A percentile compares a stretch with the other conserved stretches of the same genome.
Evolutionary conservation across 2,113 vertebrate genomes (phyloP).

Genomic region (Phodopus roborovskii): DNA sequence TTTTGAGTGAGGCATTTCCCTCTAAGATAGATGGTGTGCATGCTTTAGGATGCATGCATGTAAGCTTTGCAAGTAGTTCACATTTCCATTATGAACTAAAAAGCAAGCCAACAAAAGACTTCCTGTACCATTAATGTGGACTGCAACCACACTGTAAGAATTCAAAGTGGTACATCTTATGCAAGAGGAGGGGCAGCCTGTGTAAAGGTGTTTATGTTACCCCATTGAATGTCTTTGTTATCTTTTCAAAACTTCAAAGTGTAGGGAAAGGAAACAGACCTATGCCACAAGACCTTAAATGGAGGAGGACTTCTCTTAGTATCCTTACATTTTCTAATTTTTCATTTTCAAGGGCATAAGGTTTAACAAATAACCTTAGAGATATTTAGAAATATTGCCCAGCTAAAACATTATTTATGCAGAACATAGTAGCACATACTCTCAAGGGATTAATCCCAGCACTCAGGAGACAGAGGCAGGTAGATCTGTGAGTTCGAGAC

Average conservation of each 20-base stretch:
- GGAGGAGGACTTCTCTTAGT: neutral
- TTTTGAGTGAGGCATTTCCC: neutral
- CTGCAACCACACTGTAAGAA: neutral
- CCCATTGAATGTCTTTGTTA: neutral
- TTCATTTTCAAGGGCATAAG: neutral
- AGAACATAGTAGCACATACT: neutral
- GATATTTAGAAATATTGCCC: neutral
- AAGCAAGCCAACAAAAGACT: neutral
- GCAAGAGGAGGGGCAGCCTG: slow-evolving; percentile 54
- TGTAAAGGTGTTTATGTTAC: slow-evolving; percentile 60
- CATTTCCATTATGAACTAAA: neutral
- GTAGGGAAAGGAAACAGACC: slow-evolving; percentile 38
- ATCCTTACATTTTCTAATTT: neutral
- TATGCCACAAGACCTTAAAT: neutral
- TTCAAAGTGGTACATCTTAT: slow-evolving; percentile 37
- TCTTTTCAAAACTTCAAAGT: neutral
- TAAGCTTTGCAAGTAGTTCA: neutral
- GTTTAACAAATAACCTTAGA: slow-evolving; percentile 30
- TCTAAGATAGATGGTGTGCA: neutral
- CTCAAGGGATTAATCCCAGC: neutral
- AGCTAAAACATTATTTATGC: neutral
- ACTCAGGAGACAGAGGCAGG: neutral
- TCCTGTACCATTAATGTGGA: slow-evolving; percentile 61
- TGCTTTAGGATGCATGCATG: neutral
- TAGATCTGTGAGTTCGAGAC: neutral